Base-by-base conservation (phyloP, 2,113 vertebrate species). In the Ochotona curzoniae region DNA sequence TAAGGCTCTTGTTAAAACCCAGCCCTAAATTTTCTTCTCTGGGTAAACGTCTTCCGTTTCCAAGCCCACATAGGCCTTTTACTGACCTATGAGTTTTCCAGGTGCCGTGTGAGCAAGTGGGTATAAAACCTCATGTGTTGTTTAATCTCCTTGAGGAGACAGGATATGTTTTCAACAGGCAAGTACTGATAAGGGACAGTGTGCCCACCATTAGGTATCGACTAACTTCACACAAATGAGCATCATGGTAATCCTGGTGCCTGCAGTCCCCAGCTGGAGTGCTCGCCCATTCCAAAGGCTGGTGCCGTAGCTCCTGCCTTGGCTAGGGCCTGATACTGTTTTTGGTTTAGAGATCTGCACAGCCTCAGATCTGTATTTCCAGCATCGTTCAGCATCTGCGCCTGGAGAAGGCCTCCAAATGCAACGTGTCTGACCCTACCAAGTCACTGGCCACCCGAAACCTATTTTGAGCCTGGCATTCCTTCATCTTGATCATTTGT, bases 11-110 rank as follows among this genome's bases (percentile, higher is more conserved):
- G 74, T 67, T 78, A 87, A 44, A 44, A 87, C 80, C 26, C 75
- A 80, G 2, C 26, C 13, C 90, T 84, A 32, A 44, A 38, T 73
- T 91, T 94, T 69, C 76, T 91, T 73, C 61, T 76, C 49, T 14
- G 5, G 25, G 0, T 94, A 35, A 67, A 15, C 57, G 25, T 73
- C 61, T 75, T 61, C 60, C 57, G 0, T 85, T 86, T 75, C 54
- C 64, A 57, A 32, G 54, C 94, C 35, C 9, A 5, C 4, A 1
- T 8, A 4, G 76, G 11, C 80, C 25, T 89, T 67, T 83, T 87
- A 69, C 44, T n/a, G 60, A 23, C 30, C 30, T 28, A 4, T 74
- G 54, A 61, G 21, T 54, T 2, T 71, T 82, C 21, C 26, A 44
- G 64, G 67, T 69, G 8, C 44, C 71, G 57, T 67, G 32, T 86